Evolutionary conservation across 1,140 invertebrate genomes (phyloP).

Genomic region (Atta cephalotes): DNA sequence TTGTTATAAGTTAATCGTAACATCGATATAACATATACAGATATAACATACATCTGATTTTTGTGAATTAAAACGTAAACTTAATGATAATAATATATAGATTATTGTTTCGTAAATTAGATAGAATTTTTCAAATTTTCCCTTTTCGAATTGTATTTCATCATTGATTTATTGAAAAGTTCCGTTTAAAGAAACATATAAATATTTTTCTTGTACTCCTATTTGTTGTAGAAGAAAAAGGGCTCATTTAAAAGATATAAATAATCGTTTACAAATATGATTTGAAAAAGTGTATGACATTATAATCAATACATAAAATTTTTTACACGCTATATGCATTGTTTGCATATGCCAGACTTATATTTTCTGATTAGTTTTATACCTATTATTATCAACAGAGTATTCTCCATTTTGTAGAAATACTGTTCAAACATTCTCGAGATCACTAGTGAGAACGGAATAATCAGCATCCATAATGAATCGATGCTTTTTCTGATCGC

Average conservation of each 20-base stretch:
- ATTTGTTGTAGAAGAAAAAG: background rate
- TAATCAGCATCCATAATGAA: slow-evolving; percentile 89
- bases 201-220: background rate
- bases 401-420: slow-evolving; percentile 88
- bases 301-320: background rate
- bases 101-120: background rate
- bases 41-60: no score
- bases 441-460: slow-evolving; percentile 88
- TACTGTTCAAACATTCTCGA: slow-evolving; percentile 91
- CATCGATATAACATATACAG: no score
- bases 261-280: background rate
- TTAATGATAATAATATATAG: background rate
- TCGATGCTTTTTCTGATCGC: slow-evolving; percentile 80
- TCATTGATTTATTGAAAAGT: background rate
- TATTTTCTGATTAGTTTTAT: background rate
- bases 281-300: background rate
- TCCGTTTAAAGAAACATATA: background rate
- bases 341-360: no score
- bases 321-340: background rate
- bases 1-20: background rate
- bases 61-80: background rate
- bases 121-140: background rate
- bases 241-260: background rate
- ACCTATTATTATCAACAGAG: background rate
- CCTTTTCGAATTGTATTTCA: background rate